phyloP scores from a whole-genome alignment of 2,797 vertebrate species.

The Cryptoprocta ferox region DNA sequence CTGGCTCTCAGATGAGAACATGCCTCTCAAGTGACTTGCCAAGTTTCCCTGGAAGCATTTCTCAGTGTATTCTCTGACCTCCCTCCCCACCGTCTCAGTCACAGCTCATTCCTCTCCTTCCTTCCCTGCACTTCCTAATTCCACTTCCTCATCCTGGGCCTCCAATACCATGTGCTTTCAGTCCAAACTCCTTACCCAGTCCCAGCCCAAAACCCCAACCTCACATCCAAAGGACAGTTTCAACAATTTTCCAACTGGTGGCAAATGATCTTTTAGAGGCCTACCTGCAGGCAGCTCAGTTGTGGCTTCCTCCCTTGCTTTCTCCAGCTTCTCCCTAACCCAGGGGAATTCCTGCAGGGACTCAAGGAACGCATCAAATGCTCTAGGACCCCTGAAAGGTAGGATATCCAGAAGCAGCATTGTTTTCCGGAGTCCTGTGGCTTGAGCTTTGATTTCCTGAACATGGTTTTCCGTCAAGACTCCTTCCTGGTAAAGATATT shows the following conservation, averaged over 20 bases:
- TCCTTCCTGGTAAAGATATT: conserved; percentile 94
- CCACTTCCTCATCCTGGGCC: neutral
- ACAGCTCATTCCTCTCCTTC: neutral
- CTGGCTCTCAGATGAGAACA: conserved; percentile 64
- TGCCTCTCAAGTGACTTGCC: conserved; percentile 61
- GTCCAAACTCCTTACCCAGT: neutral
- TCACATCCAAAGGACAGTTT: conserved; percentile 19
- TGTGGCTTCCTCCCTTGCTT: conserved; percentile 79
- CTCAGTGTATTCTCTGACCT: conserved; percentile 46
- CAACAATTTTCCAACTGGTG: neutral
- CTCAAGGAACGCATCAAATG: conserved; percentile 90
- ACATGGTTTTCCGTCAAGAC: conserved; percentile 90
- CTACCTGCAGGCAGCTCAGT: conserved; percentile 85
- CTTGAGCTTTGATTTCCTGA: conserved; percentile 91
- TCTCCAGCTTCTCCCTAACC: conserved; percentile 90
- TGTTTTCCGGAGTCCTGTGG: conserved; percentile 87
- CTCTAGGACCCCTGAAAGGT: conserved; percentile 92
- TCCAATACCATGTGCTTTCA: neutral
- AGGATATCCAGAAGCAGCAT: conserved; percentile 93
- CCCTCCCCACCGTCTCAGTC: neutral
- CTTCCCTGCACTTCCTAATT: neutral
- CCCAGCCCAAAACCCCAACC: conserved; percentile 9
- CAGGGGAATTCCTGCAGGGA: conserved; percentile 93
- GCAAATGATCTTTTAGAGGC: conserved; percentile 36
- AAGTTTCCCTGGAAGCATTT: conserved; percentile 74